Percentiles rank a stretch among this genome's conserved stretches.
These are phyloP conservation scores for Tinea pellionella DNA, from an alignment of 2,888 invertebrate species.

Conservation along the genomic window DNA sequence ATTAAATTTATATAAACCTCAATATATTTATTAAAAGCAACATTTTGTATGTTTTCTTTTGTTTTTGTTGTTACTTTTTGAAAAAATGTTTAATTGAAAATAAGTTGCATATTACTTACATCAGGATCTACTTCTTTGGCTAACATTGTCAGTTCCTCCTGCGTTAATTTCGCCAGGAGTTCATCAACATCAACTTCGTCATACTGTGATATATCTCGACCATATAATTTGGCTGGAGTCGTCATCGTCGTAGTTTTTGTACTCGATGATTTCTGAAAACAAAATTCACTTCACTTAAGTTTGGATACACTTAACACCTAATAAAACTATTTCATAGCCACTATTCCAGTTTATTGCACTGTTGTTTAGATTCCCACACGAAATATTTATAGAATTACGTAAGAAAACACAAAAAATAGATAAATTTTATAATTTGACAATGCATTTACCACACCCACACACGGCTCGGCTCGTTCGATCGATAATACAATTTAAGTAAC, in stretches of 20 bases:
- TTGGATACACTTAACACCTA: not conserved
- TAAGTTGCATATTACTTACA: conserved; percentile 74
- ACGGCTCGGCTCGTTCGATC: not conserved
- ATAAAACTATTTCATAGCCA: not conserved
- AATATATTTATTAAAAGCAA: too few relatives aligned
- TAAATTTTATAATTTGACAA: not conserved
- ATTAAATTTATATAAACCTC: too few relatives aligned
- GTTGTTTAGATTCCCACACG: not conserved
- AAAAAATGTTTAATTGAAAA: not conserved
- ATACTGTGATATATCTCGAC: conserved; percentile 89
- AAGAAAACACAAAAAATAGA: not conserved
- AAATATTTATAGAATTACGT: not conserved
- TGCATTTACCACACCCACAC: conserved; percentile 5
- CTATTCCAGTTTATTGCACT: not conserved
- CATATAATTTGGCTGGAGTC: conserved; percentile 89
- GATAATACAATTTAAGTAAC: not conserved
- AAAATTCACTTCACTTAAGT: conserved; percentile 29
- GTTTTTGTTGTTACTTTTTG: too few relatives aligned
- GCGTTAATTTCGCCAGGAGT: conserved; percentile 89
- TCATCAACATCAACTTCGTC: conserved; percentile 98
- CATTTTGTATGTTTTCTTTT: not conserved
- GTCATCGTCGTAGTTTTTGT: conserved; percentile 92
- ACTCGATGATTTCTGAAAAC: conserved; percentile 83
- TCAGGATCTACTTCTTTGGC: conserved; percentile 99
- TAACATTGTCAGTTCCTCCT: conserved; percentile 96